Evolutionary conservation across 1,140 invertebrate species (phyloP), one percentile per base, ranked within the genome.

Genomic region (Thaumetopoea pityocampa): DNA sequence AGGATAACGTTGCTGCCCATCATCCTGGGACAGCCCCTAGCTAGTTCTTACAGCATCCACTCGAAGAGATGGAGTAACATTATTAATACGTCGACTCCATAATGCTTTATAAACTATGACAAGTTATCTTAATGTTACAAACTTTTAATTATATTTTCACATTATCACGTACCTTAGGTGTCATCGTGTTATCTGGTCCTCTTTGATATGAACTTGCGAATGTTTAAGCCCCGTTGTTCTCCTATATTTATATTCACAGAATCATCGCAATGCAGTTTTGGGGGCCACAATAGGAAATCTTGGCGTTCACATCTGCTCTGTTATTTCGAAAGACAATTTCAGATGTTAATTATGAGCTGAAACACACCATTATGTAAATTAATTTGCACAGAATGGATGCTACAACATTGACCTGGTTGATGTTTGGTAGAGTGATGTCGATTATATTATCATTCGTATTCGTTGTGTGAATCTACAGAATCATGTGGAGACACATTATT

Each of bases 101-200:
- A n/a, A n/a, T n/a, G n/a, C n/a, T n/a, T n/a, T n/a, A n/a, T n/a
- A n/a, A n/a, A n/a, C n/a, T n/a, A n/a, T n/a, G n/a, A n/a, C n/a
- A n/a, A n/a, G n/a, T n/a, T n/a, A 32, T 12, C 17, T 17, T 30
- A 1, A n/a, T 24, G 2, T 15, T 9, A 16, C 26, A 1, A 1
- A 11, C 6, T 36, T 7, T 24, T 26, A 11, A 27, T 22, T 23
- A 22, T 35, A 18, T 9, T 20, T 24, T 2, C n/a, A n/a, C n/a
- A n/a, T n/a, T 20, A 50, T 36, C 14, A 6, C 41, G 63, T 68
- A 76, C 71, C 71, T 76, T 72, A 47, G 59, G 57, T 34, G 60
- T 63, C 71, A 76, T 76, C 62, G 38, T 51, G 32, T 1, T 63
- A 41, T 71, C 51, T 61, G 44, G 52, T 56, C 46, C 24, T 51